Evolutionary conservation across 2,888 invertebrate genomes (phyloP), one percentile per base, ranked within the genome.

Genomic region (Deladenus siricidicola): DNA sequence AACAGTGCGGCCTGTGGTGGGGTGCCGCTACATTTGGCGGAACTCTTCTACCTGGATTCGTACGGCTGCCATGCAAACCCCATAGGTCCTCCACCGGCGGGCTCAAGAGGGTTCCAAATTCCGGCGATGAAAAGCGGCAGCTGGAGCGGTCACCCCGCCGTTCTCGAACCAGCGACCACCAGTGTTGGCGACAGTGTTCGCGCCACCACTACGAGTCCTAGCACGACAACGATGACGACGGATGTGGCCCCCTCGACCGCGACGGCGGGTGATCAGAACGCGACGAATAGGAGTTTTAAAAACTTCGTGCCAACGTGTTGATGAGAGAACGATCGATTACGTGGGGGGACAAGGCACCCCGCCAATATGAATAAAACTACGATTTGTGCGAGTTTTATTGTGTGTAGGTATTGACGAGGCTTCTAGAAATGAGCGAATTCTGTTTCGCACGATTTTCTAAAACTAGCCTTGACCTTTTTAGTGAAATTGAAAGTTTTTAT

Each of bases 81-180:
- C 17, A 8, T 23, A 44, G 55, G 24, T 42, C 17, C 17, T 19
- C 39, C n/a, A 43, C 26, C 17, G 4, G 17, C 14, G 14, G 17
- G 19, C 14, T 8, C 24, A 29, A 17, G 29, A 17, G 50, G 50
- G 4, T 1, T 56, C 17, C 69, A 72, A 8, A 73, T 71, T 6
- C 74, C 76, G 48, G 68, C 73, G 19, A 70, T 75, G 29, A 76
- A 76, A 54, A 70, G 70, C 54, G 76, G 76, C n/a, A 67, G 67
- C 26, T 76, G 76, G 76, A 74, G 76, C 45, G 76, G 76, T 24
- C 70, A 75, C 49, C 71, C 75, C 26, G 69, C 73, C 19, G 50
- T 10, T 50, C 8, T 30, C 29, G 50, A 14, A 28, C 28, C 24
- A 24, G 30, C 50, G 19, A 3, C 26, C 6, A 24, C 26, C 6